Evolutionary conservation across 2,888 invertebrate species (phyloP).

Genomic region (Neoaliturus tenellus): DNA sequence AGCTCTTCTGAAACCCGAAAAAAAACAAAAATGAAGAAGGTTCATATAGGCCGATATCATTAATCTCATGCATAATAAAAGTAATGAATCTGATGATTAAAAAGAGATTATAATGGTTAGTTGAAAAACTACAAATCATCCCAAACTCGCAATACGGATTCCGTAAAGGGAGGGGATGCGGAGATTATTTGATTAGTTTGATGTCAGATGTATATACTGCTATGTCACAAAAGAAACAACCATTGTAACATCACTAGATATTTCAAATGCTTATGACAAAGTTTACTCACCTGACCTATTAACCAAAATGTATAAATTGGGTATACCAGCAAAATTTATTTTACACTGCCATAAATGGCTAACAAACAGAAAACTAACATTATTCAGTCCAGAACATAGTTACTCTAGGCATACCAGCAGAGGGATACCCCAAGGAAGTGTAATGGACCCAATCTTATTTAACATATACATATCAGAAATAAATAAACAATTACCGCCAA

Average conservation of each 20-base stretch:
- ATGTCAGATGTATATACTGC: neutral
- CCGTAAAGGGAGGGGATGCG: conserved; percentile 17
- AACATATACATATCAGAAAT: neutral
- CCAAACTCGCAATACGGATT: conserved; percentile 35
- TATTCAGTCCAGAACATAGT: neutral
- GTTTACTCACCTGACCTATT: neutral
- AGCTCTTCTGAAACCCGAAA: neutral
- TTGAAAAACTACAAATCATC: neutral
- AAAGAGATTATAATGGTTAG: conserved; percentile 14
- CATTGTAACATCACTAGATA: neutral
- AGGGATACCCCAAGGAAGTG: conserved; percentile 22
- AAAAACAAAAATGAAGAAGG: neutral
- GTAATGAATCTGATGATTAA: conserved; percentile 21
- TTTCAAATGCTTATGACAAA: conserved; percentile 11
- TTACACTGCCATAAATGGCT: neutral
- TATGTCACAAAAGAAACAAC: conserved; percentile 5
- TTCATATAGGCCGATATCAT: neutral
- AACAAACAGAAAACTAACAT: neutral
- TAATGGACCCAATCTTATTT: neutral
- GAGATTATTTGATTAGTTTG: conserved; percentile 25
- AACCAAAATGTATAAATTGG: neutral
- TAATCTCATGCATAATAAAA: conserved; percentile 2
- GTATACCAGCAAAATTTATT: conserved; percentile 1
- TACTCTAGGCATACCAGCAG: neutral
- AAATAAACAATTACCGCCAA: neutral